Conservation (phyloP, 2,888 invertebrate species). For the Lamellibrachia columna region DNA sequence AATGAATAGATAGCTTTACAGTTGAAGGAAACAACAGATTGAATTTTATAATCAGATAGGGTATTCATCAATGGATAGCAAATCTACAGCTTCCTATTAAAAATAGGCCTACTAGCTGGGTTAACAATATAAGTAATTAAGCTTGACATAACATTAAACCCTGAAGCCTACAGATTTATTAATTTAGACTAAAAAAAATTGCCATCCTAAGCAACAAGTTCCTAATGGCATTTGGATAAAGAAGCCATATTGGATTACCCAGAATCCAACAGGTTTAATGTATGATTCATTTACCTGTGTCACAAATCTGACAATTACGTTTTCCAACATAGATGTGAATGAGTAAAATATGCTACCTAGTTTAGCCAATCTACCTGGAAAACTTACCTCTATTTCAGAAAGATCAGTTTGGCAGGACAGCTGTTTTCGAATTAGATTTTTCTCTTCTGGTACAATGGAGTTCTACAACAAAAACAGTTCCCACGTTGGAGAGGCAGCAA, state of each 20-base stretch:
- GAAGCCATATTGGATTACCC: background rate
- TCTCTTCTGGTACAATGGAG: constrained; percentile 50
- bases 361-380: background rate
- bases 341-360: background rate
- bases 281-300: too few species aligned
- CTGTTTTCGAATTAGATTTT: constrained; percentile 50
- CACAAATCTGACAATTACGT: too few species aligned
- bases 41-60: too few species aligned
- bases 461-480: constrained; percentile 41
- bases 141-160: too few species aligned
- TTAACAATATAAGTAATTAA: too few species aligned
- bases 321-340: background rate
- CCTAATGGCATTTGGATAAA: background rate
- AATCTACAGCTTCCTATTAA: background rate
- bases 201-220: background rate
- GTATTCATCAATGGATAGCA: too few species aligned
- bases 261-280: background rate
- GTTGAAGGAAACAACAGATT: too few species aligned
- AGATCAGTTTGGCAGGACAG: constrained; percentile 53
- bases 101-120: background rate
- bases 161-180: background rate
- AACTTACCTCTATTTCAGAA: constrained; percentile 53
- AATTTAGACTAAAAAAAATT: background rate
- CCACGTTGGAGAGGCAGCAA: too few species aligned
- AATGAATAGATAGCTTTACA: background rate